Evolutionary conservation across 2,888 invertebrate genomes (phyloP).

Genomic region (Polymixis flavicincta): DNA sequence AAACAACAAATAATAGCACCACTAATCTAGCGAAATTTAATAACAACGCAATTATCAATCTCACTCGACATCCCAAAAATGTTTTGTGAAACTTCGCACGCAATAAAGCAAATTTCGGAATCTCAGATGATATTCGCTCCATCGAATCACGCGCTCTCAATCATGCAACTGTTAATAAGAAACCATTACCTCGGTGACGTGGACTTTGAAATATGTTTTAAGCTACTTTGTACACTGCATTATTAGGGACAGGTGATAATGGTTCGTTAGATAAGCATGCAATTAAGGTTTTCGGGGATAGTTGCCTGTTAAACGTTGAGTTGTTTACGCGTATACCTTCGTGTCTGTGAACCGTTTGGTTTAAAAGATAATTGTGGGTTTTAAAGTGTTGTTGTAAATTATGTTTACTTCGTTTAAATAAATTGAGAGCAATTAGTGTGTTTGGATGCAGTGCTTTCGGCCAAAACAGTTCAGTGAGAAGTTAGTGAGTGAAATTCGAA

Average conservation of each 20-base stretch:
- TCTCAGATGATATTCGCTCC: constrained; percentile 53
- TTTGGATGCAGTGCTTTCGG: constrained; percentile 36
- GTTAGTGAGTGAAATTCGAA: constrained; percentile 10
- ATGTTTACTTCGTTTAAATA: constrained; percentile 34
- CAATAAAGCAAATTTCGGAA: constrained; percentile 57
- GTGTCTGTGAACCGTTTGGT: constrained; percentile 22
- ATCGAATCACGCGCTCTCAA: constrained; percentile 54
- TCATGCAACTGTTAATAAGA: constrained; percentile 56
- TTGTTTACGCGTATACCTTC: constrained; percentile 21
- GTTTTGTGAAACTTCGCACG: constrained; percentile 56
- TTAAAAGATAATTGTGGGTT: constrained; percentile 21
- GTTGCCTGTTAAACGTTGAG: constrained; percentile 50
- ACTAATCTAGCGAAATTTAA: constrained; percentile 48
- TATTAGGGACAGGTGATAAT: constrained; percentile 83
- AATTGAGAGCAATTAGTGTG: constrained; percentile 16
- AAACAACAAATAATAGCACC: constrained; percentile 28
- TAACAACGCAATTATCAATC: constrained; percentile 50
- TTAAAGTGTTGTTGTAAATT: constrained; percentile 21
- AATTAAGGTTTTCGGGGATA: constrained; percentile 80
- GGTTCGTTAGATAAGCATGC: constrained; percentile 85
- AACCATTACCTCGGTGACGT: constrained; percentile 55
- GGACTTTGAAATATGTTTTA: constrained; percentile 74
- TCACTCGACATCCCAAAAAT: constrained; percentile 56
- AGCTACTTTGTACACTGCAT: constrained; percentile 70
- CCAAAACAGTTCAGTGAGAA: constrained; percentile 14